Evolutionary conservation across 2,888 invertebrate genomes (phyloP).

Genomic region (Hermodice carunculata): DNA sequence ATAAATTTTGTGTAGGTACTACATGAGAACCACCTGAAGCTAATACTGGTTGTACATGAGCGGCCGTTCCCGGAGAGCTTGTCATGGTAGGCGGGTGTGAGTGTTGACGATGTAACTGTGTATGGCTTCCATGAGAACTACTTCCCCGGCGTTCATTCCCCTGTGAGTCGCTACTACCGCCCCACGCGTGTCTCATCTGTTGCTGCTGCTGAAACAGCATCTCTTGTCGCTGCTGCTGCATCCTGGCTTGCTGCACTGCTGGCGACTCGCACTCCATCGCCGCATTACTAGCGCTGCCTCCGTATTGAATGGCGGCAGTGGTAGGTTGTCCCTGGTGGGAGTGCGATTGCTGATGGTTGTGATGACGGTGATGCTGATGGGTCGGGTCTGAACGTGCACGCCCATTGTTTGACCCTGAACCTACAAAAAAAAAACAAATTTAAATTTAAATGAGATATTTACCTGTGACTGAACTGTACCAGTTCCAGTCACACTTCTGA

Average conservation of each 20-base stretch:
- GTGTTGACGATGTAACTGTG: slow-evolving; percentile 35
- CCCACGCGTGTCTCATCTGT: slow-evolving; percentile 23
- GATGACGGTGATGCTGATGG: slow-evolving; percentile 66
- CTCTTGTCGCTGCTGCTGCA: slow-evolving; percentile 51
- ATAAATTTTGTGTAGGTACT: too few species aligned
- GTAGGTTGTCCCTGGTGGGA: slow-evolving; percentile 36
- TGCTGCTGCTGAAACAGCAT: slow-evolving; percentile 48
- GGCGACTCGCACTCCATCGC: slow-evolving; percentile 83
- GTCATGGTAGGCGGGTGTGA: slow-evolving; percentile 29
- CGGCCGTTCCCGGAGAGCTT: too few species aligned
- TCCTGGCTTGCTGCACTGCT: slow-evolving; percentile 17
- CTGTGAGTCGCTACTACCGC: too few species aligned
- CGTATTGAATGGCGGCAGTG: neutral
- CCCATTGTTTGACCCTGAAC: slow-evolving; percentile 43
- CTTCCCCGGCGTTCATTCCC: slow-evolving; percentile 1
- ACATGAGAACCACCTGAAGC: too few species aligned
- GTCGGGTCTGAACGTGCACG: slow-evolving; percentile 67
- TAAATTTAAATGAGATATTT: too few species aligned
- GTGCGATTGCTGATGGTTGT: slow-evolving; percentile 55
- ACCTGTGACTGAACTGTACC: too few species aligned
- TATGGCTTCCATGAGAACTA: slow-evolving; percentile 41
- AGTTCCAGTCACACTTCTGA: too few species aligned
- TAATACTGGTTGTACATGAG: too few species aligned
- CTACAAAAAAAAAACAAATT: slow-evolving; percentile 4
- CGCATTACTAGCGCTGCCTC: slow-evolving; percentile 24